These are phyloP conservation scores for Eulithis testata DNA, from an alignment of 2,888 invertebrate genomes.

Conservation along the genomic window DNA sequence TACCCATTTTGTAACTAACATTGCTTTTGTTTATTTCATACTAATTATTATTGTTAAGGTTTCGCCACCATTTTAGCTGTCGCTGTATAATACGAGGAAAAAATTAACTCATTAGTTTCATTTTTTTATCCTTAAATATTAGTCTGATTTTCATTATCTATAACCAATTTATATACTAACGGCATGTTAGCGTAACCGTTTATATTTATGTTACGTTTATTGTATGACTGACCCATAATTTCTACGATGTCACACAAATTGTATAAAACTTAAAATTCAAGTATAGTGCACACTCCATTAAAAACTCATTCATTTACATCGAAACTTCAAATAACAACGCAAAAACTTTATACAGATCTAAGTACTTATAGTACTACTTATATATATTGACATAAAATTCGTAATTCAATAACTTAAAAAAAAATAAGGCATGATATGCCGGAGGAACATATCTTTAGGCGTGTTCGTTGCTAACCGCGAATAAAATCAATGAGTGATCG, in stretches of 20 bases:
- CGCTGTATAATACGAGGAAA: constrained; percentile 1
- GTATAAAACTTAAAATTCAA: constrained; percentile 27
- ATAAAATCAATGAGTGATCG: constrained; percentile 13
- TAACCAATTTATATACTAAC: constrained; percentile 19
- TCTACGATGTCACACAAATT: constrained; percentile 39
- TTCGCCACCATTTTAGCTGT: constrained; percentile 10
- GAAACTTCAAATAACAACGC: constrained; percentile 38
- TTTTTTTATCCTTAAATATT: constrained; percentile 6
- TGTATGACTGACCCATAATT: constrained; percentile 67
- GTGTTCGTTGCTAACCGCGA: constrained; percentile 24
- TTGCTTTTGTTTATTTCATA: constrained; percentile 21
- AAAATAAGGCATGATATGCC: not conserved
- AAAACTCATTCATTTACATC: constrained; percentile 32
- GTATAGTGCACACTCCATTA: constrained; percentile 29
- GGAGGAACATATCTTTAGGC: not conserved
- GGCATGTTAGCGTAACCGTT: constrained; percentile 32
- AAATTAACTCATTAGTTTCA: constrained; percentile 10
- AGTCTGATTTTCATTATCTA: constrained; percentile 5
- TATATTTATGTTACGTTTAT: constrained; percentile 21
- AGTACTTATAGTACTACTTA: not conserved
- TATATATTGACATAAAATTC: not conserved
- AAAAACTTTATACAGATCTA: constrained; percentile 70
- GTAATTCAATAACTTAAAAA: not conserved
- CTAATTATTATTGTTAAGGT: not conserved
- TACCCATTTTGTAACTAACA: constrained; percentile 15